Percentiles rank a stretch among this genome's conserved stretches.
These are phyloP conservation scores for Pterobdella sp. DNA, from an alignment of 2,888 invertebrate genomes.

Conservation along the genomic window DNA sequence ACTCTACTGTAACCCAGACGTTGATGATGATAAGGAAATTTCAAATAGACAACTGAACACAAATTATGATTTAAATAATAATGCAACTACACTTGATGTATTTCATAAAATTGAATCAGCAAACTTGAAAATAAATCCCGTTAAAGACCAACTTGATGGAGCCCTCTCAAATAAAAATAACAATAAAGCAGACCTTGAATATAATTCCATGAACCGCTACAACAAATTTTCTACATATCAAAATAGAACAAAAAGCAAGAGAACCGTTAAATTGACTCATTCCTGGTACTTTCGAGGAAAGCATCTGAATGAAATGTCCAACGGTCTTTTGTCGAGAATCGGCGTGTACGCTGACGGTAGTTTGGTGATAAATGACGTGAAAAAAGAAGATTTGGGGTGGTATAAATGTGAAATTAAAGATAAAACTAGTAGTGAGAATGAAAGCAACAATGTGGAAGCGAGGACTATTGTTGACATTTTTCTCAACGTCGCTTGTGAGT, in stretches of 20 bases:
- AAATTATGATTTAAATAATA: not conserved
- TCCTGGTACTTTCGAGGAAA: not conserved
- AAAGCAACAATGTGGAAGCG: not conserved
- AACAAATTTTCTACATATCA: too few relatives aligned
- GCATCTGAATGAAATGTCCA: not conserved
- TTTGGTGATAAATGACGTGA: not conserved
- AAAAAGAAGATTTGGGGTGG: not conserved
- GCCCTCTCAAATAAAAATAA: too few relatives aligned
- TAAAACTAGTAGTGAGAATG: not conserved
- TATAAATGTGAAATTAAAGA: not conserved
- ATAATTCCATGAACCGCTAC: too few relatives aligned
- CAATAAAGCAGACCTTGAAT: too few relatives aligned
- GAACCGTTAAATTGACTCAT: too few relatives aligned
- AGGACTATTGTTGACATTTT: not conserved
- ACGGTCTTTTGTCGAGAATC: not conserved
- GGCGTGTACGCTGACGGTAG: constrained; percentile 9
- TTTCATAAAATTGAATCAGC: too few relatives aligned
- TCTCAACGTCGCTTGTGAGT: not conserved
- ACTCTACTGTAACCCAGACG: not conserved
- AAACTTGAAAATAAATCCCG: too few relatives aligned
- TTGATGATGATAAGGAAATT: not conserved
- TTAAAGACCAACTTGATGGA: too few relatives aligned
- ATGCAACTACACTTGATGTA: too few relatives aligned
- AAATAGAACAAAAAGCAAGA: too few relatives aligned
- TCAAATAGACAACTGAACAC: not conserved